phyloP scores from a whole-genome alignment of 2,113 vertebrate genomes.

The Protomyctophum bolini region DNA sequence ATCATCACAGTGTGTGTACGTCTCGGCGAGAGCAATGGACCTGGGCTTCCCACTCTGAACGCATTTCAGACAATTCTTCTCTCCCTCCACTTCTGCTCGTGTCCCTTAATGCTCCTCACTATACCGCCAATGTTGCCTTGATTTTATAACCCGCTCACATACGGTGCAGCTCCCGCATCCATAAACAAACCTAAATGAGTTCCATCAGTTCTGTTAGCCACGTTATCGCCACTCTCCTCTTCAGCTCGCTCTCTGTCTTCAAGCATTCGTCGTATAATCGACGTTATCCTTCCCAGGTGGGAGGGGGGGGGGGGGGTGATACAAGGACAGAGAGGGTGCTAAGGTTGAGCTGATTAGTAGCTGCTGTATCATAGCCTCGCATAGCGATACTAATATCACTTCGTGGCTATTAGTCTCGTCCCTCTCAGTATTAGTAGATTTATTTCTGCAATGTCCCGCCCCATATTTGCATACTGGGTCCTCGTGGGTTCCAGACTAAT shows the following conservation, averaged over 20 bases:
- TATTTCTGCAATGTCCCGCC: too few relatives aligned
- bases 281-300: too few relatives aligned
- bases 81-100: slow-evolving; percentile 32
- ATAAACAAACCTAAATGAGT: slow-evolving; percentile 48
- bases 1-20: slow-evolving; percentile 52
- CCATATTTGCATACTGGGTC: too few relatives aligned
- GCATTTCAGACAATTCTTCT: slow-evolving; percentile 5
- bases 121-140: slow-evolving; percentile 19
- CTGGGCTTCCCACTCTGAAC: slow-evolving; percentile 44
- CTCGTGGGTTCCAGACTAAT: too few relatives aligned
- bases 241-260: slow-evolving; percentile 1
- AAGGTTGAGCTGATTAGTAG: too few relatives aligned
- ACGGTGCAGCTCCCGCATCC: slow-evolving; percentile 29
- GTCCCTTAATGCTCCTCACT: slow-evolving; percentile 1
- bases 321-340: too few relatives aligned
- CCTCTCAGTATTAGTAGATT: too few relatives aligned
- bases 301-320: too few relatives aligned
- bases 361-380: too few relatives aligned
- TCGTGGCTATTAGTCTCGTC: too few relatives aligned
- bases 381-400: too few relatives aligned
- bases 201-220: slow-evolving; percentile 40
- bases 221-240: slow-evolving; percentile 26
- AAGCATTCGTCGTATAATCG: slow-evolving; percentile 9
- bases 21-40: slow-evolving; percentile 29
- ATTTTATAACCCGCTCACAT: slow-evolving; percentile 33